phyloP scores from a whole-genome alignment of 1,140 invertebrate genomes.

The Apis cerana region DNA sequence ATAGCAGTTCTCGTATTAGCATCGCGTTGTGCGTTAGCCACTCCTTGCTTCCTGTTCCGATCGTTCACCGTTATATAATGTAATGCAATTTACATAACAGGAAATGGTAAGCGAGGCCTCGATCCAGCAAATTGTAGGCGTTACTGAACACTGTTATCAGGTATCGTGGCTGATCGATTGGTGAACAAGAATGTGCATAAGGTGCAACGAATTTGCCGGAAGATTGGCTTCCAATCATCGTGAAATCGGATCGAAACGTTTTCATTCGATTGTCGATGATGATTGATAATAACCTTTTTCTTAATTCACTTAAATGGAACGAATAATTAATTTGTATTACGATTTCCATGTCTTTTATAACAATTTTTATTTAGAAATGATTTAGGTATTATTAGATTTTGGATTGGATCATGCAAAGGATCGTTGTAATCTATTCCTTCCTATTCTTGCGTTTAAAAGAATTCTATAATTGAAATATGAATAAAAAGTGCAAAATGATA shows the following conservation, averaged over 20 bases:
- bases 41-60: slow-evolving; percentile 57
- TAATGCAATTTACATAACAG: slow-evolving; percentile 65
- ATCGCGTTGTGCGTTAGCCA: slow-evolving; percentile 25
- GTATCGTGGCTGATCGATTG: slow-evolving; percentile 1
- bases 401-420: too few relatives aligned
- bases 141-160: slow-evolving; percentile 22
- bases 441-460: too few relatives aligned
- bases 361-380: too few relatives aligned
- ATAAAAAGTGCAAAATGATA: too few relatives aligned
- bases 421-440: too few relatives aligned
- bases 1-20: slow-evolving; percentile 32
- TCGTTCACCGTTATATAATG: slow-evolving; percentile 58
- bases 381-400: too few relatives aligned
- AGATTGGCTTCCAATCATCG: not conserved
- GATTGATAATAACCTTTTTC: too few relatives aligned
- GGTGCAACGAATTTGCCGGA: not conserved
- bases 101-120: slow-evolving; percentile 45
- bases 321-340: too few relatives aligned
- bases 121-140: slow-evolving; percentile 9
- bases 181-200: not conserved
- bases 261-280: too few relatives aligned
- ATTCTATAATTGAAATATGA: too few relatives aligned
- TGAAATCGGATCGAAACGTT: not conserved
- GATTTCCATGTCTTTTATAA: too few relatives aligned
- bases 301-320: too few relatives aligned